These are phyloP conservation scores for Spheniscus humboldti DNA, from an alignment of 2,797 vertebrate genomes.

Conservation along the genomic window DNA sequence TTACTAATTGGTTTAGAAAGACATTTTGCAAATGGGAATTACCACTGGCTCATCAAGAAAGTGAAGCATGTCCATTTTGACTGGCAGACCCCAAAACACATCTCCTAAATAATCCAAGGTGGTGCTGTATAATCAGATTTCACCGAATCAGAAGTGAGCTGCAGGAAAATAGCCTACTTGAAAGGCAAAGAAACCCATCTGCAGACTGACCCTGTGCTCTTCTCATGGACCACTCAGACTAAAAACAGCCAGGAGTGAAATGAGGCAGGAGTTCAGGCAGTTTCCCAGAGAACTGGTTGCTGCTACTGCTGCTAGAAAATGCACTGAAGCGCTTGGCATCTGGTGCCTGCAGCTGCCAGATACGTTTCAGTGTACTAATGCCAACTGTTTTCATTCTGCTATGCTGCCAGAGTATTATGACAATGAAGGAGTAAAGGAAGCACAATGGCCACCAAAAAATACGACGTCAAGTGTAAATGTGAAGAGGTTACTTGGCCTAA, in stretches of 20 bases:
- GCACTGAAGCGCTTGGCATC: not conserved
- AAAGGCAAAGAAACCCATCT: not conserved
- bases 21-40: not conserved
- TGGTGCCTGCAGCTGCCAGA: not conserved
- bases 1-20: not conserved
- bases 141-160: not conserved
- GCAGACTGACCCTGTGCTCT: not conserved
- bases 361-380: not conserved
- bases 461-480: not conserved
- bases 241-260: not conserved
- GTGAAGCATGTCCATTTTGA: not conserved
- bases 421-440: not conserved
- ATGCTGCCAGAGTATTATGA: not conserved
- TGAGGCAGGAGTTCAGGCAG: not conserved
- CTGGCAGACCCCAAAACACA: not conserved
- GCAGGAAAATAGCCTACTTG: not conserved
- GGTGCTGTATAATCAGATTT: not conserved
- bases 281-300: not conserved
- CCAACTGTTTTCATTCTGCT: not conserved
- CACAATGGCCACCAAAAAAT: not conserved
- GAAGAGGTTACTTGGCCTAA: not conserved
- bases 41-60: not conserved
- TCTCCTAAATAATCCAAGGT: not conserved
- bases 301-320: not conserved
- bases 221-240: not conserved